Evolutionary conservation across 2,113 vertebrate genomes (phyloP), one percentile per base, ranked within the genome.

Genomic region (Gavia stellata): DNA sequence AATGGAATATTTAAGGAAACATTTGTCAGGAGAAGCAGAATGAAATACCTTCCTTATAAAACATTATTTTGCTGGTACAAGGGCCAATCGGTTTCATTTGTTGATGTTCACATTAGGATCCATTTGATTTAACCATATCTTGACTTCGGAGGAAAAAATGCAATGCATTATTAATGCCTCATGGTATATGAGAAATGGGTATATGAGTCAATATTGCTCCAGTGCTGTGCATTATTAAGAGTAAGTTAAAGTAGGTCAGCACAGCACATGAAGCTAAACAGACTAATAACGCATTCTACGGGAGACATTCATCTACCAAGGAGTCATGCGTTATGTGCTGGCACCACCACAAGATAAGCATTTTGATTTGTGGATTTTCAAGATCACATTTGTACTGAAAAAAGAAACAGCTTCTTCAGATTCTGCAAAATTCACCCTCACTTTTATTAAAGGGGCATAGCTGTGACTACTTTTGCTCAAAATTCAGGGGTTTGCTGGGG

Each of bases 241-340:
- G 67, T 63, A 92, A 97, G 91, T 96, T 97, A 95, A 97, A 97
- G 94, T 96, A 96, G 93, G 96, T 97, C 97, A 97, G 81, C 81
- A 74, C 88, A 97, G 81, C 92, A 83, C 81, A 89, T 34, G 53
- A 73, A 92, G 80, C 95, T 96, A 91, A 96, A 96, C 63, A 94
- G 95, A 95, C 77, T 95, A 97, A 97, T 96, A 97, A 97, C 92
- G 85, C 73, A 87, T 95, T 97, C 91, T 91, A 56, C 2, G 5
- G 67, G 87, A 96, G 96, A 96, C 97, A 97, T 95, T 93, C 94
- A 95, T 97, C 97, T 97, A 94, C 94, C 77, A 92, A 83, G 89
- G 96, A 96, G 94, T 94, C 94, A 86, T 96, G 70, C 1, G 70
- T 97, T 96, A 95, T 94, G 92, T 71, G 61, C 91, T 95, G 95